Conservation (phyloP, 2,797 vertebrate genomes). For the Danio tinwini region DNA sequence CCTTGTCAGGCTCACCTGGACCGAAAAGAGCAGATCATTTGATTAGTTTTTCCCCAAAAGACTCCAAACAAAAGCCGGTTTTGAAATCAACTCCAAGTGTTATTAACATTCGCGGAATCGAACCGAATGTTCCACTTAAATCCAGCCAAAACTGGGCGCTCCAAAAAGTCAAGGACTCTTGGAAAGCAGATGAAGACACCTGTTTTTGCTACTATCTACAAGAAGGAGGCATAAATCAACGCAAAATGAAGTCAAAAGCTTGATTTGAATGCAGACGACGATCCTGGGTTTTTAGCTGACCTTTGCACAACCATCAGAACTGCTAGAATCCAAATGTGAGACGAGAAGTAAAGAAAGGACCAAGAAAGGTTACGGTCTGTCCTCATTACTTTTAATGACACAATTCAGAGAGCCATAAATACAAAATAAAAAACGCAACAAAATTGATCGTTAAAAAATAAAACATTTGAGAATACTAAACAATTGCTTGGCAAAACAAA, state of each 20-base stretch:
- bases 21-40: background rate
- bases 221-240: conserved; percentile 8
- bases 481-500: conserved; percentile 21
- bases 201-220: conserved; percentile 23
- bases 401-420: conserved; percentile 13
- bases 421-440: background rate
- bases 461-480: background rate
- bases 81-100: background rate
- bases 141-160: background rate
- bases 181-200: background rate
- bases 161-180: background rate
- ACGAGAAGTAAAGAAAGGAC: background rate
- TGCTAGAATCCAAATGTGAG: background rate
- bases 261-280: background rate
- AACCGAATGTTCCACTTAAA: background rate
- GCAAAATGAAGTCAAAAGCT: background rate
- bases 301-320: conserved; percentile 12
- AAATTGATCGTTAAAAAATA: background rate
- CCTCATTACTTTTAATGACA: background rate
- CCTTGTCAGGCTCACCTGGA: conserved; percentile 94
- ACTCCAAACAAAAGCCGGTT: conserved; percentile 1
- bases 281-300: background rate
- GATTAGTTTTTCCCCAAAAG: background rate
- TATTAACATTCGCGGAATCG: background rate
- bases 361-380: conserved; percentile 24